Evolutionary conservation across 2,113 vertebrate species (phyloP).

Genomic region (Psammodynastes pulverulentus): DNA sequence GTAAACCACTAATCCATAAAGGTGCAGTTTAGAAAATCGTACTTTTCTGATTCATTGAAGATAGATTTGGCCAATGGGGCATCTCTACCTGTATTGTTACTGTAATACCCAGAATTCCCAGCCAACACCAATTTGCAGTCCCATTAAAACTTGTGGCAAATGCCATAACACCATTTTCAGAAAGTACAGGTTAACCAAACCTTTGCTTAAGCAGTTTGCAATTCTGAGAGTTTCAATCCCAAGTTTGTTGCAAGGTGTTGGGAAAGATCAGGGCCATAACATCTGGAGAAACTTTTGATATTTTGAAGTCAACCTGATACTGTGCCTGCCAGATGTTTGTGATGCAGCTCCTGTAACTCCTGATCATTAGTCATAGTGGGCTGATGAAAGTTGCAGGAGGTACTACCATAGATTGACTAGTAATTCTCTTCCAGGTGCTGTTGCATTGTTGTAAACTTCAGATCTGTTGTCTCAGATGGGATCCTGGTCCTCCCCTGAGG

Average conservation of each 20-base stretch:
- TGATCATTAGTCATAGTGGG: neutral
- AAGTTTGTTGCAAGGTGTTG: neutral
- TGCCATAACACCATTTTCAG: neutral
- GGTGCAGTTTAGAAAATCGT: neutral
- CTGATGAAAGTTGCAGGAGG: neutral
- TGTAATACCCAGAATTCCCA: neutral
- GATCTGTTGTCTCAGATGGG: neutral
- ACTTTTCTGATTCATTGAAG: neutral
- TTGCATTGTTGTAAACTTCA: neutral
- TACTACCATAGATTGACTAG: neutral
- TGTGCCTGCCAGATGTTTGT: neutral
- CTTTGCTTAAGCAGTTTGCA: neutral
- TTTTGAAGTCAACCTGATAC: neutral
- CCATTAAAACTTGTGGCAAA: neutral
- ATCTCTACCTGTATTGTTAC: too few relatives aligned
- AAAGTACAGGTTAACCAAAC: neutral
- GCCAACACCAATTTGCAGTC: neutral
- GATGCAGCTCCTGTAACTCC: neutral
- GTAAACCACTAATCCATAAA: neutral
- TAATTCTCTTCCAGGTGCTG: neutral
- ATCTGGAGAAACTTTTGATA: neutral
- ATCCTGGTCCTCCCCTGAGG: neutral
- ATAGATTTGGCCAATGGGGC: neutral
- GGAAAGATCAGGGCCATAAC: neutral
- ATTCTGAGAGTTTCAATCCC: neutral